A percentile compares a stretch with the other conserved stretches of the same genome.
phyloP scores from a whole-genome alignment of 1,140 invertebrate genomes.

The Aphelinus atriplicis region DNA sequence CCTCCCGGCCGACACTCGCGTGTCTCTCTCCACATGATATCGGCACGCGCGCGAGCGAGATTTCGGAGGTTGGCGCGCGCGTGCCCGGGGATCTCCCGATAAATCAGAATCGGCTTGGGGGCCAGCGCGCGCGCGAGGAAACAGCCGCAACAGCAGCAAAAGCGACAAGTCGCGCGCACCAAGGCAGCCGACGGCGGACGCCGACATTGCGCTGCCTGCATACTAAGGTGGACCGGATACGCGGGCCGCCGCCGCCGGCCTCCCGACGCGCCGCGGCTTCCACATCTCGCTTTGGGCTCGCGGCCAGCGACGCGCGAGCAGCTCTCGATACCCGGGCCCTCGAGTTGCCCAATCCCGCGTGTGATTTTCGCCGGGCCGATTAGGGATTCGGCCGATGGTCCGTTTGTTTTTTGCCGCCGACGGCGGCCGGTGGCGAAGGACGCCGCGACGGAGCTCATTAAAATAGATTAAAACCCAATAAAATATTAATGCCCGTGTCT shows the following conservation, averaged over 20 bases:
- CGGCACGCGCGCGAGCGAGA: no score
- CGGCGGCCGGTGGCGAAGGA: no score
- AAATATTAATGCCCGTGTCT: no score
- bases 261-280: not conserved
- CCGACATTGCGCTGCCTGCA: slow-evolving; percentile 40
- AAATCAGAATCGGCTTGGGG: slow-evolving; percentile 3
- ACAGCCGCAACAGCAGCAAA: not conserved
- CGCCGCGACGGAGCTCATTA: no score
- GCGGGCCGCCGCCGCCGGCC: slow-evolving; percentile 2
- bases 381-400: no score
- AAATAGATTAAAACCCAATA: no score
- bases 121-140: slow-evolving; percentile 8
- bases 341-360: no score
- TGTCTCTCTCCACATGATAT: no score
- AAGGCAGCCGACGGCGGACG: slow-evolving; percentile 33
- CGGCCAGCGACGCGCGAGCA: not conserved
- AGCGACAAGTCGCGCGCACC: not conserved
- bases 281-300: slow-evolving; percentile 21
- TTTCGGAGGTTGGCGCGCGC: not conserved
- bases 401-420: no score
- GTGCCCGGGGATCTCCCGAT: not conserved
- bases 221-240: slow-evolving; percentile 39
- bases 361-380: no score
- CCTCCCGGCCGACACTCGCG: no score
- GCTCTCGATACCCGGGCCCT: no score